Evolutionary conservation across 64 coral and sea anemone species (phyloP).

Genomic region (Stichodactyla mertensii): DNA sequence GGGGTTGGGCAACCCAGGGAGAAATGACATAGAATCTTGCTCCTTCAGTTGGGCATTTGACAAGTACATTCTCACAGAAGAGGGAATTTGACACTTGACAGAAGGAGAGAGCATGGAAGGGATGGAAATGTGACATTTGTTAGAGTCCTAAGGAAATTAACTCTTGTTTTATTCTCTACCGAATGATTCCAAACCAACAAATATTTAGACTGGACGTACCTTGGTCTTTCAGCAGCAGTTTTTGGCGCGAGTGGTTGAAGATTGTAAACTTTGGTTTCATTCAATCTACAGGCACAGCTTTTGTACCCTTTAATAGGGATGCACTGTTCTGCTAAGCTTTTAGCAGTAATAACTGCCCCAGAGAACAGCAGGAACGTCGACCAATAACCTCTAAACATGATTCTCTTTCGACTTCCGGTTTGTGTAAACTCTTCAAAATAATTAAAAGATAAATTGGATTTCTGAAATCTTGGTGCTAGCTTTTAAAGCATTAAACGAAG

Average conservation of each 20-base stretch:
- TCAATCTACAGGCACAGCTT: conserved; percentile 37
- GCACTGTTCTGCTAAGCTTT: background rate
- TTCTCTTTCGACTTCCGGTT: background rate
- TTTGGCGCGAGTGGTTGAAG: conserved; percentile 21
- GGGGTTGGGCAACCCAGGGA: too few relatives aligned
- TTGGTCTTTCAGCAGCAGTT: conserved; percentile 19
- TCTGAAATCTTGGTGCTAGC: background rate
- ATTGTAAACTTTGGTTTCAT: conserved; percentile 23
- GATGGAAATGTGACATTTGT: too few relatives aligned
- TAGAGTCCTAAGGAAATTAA: too few relatives aligned
- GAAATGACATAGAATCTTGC: too few relatives aligned
- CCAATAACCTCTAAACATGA: background rate
- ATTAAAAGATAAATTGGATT: background rate
- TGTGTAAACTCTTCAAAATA: background rate
- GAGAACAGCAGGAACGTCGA: background rate
- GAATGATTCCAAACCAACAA: too few relatives aligned
- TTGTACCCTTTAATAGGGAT: conserved; percentile 13
- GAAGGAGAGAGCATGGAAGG: too few relatives aligned
- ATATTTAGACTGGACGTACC: conserved; percentile 11
- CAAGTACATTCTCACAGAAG: too few relatives aligned
- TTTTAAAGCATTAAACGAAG: background rate
- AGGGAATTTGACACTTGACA: too few relatives aligned
- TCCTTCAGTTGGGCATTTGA: too few relatives aligned
- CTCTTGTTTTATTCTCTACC: too few relatives aligned
- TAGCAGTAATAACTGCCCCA: background rate